Evolutionary conservation across 2,113 vertebrate species (phyloP), one percentile per base, ranked within the genome.

Genomic region (Phyllostomus discolor): DNA sequence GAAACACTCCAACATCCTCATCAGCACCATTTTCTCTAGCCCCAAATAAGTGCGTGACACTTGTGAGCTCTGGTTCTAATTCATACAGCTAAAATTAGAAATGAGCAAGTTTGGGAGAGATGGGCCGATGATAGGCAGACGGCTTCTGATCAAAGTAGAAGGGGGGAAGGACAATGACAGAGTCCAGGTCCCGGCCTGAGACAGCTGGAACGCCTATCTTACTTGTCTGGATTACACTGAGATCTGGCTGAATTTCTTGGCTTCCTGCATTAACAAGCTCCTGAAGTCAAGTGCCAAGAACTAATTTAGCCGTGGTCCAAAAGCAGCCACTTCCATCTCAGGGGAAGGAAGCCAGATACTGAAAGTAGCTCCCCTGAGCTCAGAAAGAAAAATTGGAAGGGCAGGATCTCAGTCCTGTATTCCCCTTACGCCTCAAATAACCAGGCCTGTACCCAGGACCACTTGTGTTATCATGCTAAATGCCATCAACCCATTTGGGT

Each of bases 251-350:
- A 69, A 75, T 87, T 84, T 89, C 67, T 87, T 57, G 62, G 38
- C 26, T 91, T 93, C 86, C 84, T 81, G 50, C 72, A 84, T 84
- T 64, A 83, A 86, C 66, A 91, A 91, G 81, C 75, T 75, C 82
- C 48, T 69, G 9, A 94, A 66, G 57, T 64, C 72, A 52, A 41
- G 7, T 87, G 79, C 62, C 80, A 80, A 89, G 50, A 94, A 94
- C 85, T 83, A 90, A 96, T 73, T 75, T 66, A 94, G 69, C 79
- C 20, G 1, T n/a, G 50, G 38, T 84, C 48, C 70, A 82, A 84
- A 69, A 91, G 57, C 76, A 92, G 70, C 59, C 80, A 22, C 46
- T 33, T 90, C 31, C 48, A 9, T 88, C 90, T 83, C 50, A 41
- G 54, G 35, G n/a, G 38, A 91, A 92, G 90, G n/a, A 76, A 75